A percentile compares a stretch with the other conserved stretches of the same genome.
Conservation (phyloP, 1,140 invertebrate genomes). For the Leucophenga varia region DNA sequence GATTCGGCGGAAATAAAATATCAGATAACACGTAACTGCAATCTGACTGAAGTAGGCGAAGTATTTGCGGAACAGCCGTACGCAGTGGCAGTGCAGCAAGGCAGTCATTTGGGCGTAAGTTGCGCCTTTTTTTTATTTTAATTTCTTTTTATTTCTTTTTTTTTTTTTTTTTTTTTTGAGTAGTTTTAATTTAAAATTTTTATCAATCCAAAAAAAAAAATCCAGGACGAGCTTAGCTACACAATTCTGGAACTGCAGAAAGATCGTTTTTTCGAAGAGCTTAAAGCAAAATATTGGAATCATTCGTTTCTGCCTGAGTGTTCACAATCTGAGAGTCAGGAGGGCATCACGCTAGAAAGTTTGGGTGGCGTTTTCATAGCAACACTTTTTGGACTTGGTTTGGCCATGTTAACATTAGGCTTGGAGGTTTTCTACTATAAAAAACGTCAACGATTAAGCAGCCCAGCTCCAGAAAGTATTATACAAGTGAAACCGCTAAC, state of each 20-base stretch:
- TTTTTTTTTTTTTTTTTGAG: not conserved
- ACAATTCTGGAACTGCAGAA: constrained; percentile 81
- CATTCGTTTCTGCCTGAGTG: constrained; percentile 68
- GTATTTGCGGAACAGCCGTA: constrained; percentile 87
- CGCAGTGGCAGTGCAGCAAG: constrained; percentile 83
- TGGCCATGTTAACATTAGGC: constrained; percentile 79
- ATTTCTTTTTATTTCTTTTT: not conserved
- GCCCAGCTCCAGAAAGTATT: constrained; percentile 5
- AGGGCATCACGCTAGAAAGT: constrained; percentile 85
- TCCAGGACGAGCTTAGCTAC: constrained; percentile 80
- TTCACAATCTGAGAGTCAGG: constrained; percentile 73
- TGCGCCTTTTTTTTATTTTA: not conserved
- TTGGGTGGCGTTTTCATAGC: constrained; percentile 89
- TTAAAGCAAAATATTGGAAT: constrained; percentile 83
- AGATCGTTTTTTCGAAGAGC: constrained; percentile 76
- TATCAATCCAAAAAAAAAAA: no score
- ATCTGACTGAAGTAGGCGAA: constrained; percentile 83
- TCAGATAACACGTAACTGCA: constrained; percentile 79
- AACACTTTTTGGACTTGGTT: constrained; percentile 76
- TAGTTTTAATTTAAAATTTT: not conserved
- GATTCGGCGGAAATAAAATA: constrained; percentile 84
- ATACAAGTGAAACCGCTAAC: constrained; percentile 32
- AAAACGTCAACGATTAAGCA: constrained; percentile 34
- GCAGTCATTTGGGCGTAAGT: constrained; percentile 63
- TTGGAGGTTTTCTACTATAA: constrained; percentile 80